phyloP scores from a whole-genome alignment of 2,113 vertebrate species.

The Siniperca knerii region DNA sequence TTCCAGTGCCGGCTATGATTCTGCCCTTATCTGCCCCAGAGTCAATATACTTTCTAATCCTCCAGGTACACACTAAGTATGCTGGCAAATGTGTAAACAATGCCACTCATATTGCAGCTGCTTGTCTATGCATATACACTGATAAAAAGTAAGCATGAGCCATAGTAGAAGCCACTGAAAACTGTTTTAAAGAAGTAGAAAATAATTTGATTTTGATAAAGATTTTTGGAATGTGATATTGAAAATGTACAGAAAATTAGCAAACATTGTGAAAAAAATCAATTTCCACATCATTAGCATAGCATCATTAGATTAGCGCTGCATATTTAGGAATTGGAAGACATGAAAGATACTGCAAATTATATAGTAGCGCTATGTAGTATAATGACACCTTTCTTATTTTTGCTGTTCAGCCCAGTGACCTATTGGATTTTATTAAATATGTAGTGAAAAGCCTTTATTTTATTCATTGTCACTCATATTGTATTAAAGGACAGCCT shows the following conservation, averaged over 20 bases:
- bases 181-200: neutral
- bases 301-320: neutral
- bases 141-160: neutral
- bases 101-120: neutral
- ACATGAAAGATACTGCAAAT: neutral
- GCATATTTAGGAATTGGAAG: neutral
- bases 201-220: neutral
- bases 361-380: neutral
- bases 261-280: neutral
- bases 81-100: neutral
- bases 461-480: neutral
- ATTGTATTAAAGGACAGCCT: neutral
- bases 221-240: neutral
- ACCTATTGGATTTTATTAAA: no score
- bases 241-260: neutral
- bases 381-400: neutral
- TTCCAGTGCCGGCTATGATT: no score
- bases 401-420: neutral
- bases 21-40: no score
- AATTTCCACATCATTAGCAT: neutral
- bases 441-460: conserved; percentile 5
- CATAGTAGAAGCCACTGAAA: neutral
- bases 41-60: neutral
- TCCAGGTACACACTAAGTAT: no score
- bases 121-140: neutral